phyloP scores from a whole-genome alignment of 2,888 invertebrate species.

The Globia sparganii region DNA sequence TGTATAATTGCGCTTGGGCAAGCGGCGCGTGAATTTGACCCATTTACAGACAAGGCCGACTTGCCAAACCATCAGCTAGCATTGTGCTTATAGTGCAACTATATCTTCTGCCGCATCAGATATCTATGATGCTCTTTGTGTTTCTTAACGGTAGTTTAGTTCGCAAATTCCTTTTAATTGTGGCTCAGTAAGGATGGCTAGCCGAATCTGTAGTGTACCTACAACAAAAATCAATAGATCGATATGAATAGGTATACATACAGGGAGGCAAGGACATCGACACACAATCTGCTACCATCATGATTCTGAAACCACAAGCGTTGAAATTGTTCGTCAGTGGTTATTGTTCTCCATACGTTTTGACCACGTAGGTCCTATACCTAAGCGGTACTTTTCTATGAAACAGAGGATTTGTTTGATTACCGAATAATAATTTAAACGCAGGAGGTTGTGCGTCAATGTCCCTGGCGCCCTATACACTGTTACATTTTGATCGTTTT shows the following conservation, averaged over 20 bases:
- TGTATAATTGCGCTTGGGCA: constrained; percentile 85
- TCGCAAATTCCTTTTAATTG: constrained; percentile 10
- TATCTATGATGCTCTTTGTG: constrained; percentile 36
- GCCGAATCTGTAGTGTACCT: background rate
- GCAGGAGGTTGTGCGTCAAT: background rate
- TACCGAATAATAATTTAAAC: too few species aligned
- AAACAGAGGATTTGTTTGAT: too few species aligned
- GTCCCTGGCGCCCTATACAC: background rate
- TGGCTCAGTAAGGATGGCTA: background rate
- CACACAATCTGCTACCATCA: too few species aligned
- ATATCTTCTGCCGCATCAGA: constrained; percentile 73
- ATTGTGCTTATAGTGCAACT: constrained; percentile 68
- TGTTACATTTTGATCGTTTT: too few species aligned
- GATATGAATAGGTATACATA: background rate
- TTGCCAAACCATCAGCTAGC: constrained; percentile 77
- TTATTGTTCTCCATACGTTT: too few species aligned
- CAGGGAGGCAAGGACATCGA: too few species aligned
- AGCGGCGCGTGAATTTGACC: constrained; percentile 82
- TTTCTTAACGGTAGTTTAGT: constrained; percentile 22
- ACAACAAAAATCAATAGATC: background rate
- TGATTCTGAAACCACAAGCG: too few species aligned
- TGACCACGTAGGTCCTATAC: too few species aligned
- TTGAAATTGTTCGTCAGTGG: too few species aligned
- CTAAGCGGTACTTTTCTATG: too few species aligned
- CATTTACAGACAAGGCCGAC: constrained; percentile 82